Percentiles rank a stretch among this genome's conserved stretches.
Evolutionary conservation across 1,140 invertebrate genomes (phyloP).

Genomic region (Saccostrea glomerata): DNA sequence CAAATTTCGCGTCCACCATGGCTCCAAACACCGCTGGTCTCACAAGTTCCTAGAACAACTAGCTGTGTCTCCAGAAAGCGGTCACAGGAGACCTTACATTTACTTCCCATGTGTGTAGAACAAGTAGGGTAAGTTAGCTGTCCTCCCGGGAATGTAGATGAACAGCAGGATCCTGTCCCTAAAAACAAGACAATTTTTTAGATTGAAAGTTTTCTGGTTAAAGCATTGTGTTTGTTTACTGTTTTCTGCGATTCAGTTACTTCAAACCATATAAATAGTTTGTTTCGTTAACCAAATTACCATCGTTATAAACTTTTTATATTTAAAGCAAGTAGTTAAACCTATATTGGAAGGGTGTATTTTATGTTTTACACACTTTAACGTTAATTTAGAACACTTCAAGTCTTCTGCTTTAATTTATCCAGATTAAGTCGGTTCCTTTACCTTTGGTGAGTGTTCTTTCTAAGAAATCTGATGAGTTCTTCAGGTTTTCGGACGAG

Average conservation of each 20-base stretch:
- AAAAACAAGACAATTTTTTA: neutral
- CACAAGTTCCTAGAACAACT: neutral
- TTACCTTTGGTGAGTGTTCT: neutral
- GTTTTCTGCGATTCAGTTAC: too few relatives aligned
- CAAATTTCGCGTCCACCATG: neutral
- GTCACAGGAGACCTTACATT: neutral
- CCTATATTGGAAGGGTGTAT: too few relatives aligned
- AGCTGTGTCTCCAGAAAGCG: neutral
- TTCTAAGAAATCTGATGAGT: neutral
- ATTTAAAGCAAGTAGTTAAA: too few relatives aligned
- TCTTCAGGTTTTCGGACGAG: neutral
- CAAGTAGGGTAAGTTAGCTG: neutral
- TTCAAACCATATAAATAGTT: too few relatives aligned
- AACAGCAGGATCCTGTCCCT: conserved; percentile 6
- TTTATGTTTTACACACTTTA: too few relatives aligned
- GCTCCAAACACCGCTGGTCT: neutral
- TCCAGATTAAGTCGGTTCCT: neutral
- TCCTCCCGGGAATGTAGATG: neutral
- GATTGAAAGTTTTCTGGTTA: too few relatives aligned
- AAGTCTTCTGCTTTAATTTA: too few relatives aligned
- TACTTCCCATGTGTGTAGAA: neutral
- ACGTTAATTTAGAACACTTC: too few relatives aligned
- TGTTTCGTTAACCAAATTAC: too few relatives aligned
- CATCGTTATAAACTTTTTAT: too few relatives aligned
- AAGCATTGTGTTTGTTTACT: too few relatives aligned